Evolutionary conservation across 92 coral and sea anemone species (phyloP), one percentile per base, ranked within the genome.

Genomic region (Montipora capitata): DNA sequence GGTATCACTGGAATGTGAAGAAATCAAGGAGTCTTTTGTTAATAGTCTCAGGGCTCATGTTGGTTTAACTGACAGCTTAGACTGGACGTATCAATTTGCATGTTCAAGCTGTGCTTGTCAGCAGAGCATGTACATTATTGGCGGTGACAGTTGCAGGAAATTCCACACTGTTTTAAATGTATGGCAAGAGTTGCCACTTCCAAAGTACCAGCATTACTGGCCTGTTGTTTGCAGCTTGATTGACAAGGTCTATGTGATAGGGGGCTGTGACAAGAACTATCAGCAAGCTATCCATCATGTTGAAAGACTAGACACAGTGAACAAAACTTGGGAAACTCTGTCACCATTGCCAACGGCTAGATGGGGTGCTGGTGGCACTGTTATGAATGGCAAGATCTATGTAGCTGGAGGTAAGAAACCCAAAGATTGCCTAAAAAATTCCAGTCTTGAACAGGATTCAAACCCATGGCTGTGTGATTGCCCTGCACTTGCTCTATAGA

Each of bases 381-480:
- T 70, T 17, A 52, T 87, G 69, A 78, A 83, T 57, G 61, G 76
- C 39, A 72, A 16, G 51, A 87, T 92, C 64, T 92, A 76, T 87
- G 94, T 88, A 40, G 91, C 83, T 76, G 94, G 94, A 88, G 94
- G 94, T 92, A n/a, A 76, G 93, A 27, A 27, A 27, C 35, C 35
- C 35, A 27, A 27, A 27, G 35, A 27, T 27, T 27, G 35, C 35
- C 35, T 27, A 27, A 27, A 27, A 27, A 27, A 27, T 1, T 27
- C 35, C 35, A 27, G 35, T 27, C 35, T 27, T 27, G 35, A 27
- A 27, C 35, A 27, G 35, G 35, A 27, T 27, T 27, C 35, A 27
- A 27, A 27, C 35, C 35, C 35, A 27, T 27, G 35, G 1, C 35
- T 27, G 35, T 27, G 35, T 27, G 35, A 27, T 27, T 27, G 35